phyloP scores from a whole-genome alignment of 2,797 vertebrate genomes.

The Gorsachius magnificus region DNA sequence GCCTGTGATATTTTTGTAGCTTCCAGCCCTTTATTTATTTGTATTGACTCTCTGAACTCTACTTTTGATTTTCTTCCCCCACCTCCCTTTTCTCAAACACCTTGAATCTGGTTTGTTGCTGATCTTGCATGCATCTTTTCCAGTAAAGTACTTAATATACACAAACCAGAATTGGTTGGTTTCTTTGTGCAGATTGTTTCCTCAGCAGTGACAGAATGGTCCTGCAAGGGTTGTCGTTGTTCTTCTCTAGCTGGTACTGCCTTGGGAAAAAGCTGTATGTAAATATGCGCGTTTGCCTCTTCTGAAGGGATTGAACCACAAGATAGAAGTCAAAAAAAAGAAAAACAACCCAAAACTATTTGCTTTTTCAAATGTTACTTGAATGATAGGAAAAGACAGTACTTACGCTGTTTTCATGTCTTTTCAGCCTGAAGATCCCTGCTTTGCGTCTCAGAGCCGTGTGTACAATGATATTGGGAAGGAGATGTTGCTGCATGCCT shows the following conservation, averaged over 20 bases:
- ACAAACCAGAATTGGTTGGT: neutral
- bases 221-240: neutral
- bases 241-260: neutral
- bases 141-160: neutral
- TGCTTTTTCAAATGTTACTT: neutral
- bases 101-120: neutral
- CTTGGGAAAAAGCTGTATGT: neutral
- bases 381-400: neutral
- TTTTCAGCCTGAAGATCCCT: constrained; percentile 88
- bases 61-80: neutral
- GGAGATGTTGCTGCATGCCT: constrained; percentile 96
- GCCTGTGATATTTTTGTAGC: neutral
- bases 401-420: neutral
- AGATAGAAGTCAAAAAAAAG: neutral
- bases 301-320: neutral
- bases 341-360: too few relatives aligned
- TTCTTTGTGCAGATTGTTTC: neutral
- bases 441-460: constrained; percentile 92
- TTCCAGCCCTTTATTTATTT: neutral
- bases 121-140: neutral
- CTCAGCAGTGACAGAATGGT: neutral
- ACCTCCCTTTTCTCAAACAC: neutral
- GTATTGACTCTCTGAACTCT: neutral
- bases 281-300: neutral
- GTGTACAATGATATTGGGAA: constrained; percentile 99